Conservation (phyloP, 2,888 invertebrate species). For the Limulus polyphemus region DNA sequence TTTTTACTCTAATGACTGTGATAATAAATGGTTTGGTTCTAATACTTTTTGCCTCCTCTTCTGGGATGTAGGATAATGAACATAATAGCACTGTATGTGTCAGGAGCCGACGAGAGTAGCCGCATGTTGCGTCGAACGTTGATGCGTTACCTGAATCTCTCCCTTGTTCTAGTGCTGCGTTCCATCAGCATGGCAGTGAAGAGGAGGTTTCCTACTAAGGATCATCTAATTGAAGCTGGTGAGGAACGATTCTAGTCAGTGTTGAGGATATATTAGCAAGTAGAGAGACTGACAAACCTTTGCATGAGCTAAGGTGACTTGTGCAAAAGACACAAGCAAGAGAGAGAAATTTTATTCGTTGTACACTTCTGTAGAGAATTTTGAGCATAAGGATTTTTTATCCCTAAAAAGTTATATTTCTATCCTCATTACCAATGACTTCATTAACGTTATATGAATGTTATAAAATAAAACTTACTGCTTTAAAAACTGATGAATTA, state of each 20-base stretch:
- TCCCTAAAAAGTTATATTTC: too few relatives aligned
- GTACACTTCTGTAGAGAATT: too few relatives aligned
- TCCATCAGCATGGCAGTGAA: constrained; percentile 51
- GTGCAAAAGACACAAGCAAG: not conserved
- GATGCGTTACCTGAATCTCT: constrained; percentile 49
- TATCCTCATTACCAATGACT: too few relatives aligned
- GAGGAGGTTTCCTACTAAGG: constrained; percentile 45
- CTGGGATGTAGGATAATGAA: constrained; percentile 45
- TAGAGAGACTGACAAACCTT: not conserved
- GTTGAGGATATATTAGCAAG: not conserved
- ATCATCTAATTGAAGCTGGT: constrained; percentile 48
- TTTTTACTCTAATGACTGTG: not conserved
- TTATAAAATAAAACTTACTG: too few relatives aligned
- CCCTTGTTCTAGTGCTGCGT: constrained; percentile 45
- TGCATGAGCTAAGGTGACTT: too few relatives aligned
- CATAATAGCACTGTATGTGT: constrained; percentile 44
- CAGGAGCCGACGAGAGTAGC: constrained; percentile 47
- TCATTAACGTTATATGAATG: too few relatives aligned
- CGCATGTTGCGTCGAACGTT: constrained; percentile 49
- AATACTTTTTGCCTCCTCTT: too few relatives aligned
- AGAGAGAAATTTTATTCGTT: not conserved
- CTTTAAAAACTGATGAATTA: too few relatives aligned
- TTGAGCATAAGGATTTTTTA: too few relatives aligned
- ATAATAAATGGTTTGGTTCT: not conserved
- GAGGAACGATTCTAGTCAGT: constrained; percentile 14